Conservation (phyloP, 1,140 invertebrate species). For the Magallana ariakensis region DNA sequence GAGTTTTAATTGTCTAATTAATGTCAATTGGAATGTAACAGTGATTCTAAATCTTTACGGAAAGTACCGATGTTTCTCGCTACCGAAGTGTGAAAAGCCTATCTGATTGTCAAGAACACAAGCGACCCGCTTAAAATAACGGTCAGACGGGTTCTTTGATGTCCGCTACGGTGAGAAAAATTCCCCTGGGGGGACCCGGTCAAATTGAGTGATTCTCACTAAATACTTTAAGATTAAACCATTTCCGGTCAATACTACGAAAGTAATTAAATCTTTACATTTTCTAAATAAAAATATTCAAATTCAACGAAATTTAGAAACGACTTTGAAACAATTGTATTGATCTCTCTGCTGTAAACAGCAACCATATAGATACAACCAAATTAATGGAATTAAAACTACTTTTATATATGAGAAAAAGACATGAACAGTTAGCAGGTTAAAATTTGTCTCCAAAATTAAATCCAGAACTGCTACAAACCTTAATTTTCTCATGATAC, state of each 20-base stretch:
- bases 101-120: conserved; percentile 39
- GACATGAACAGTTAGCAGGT: too few species aligned
- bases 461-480: too few species aligned
- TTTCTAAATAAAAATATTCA: too few species aligned
- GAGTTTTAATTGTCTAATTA: conserved; percentile 39
- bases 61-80: conserved; percentile 1
- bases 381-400: too few species aligned
- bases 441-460: too few species aligned
- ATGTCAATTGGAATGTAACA: conserved; percentile 21
- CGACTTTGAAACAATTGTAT: neutral
- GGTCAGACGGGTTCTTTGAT: conserved; percentile 21
- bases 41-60: conserved; percentile 12
- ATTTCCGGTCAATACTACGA: neutral
- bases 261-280: neutral
- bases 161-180: conserved; percentile 5
- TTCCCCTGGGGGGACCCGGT: neutral
- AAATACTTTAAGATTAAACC: neutral
- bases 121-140: conserved; percentile 15
- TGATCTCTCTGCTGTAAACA: neutral
- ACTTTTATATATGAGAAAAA: too few species aligned
- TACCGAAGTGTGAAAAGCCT: conserved; percentile 38
- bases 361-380: too few species aligned
- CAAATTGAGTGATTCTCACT: conserved; percentile 31
- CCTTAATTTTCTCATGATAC: too few species aligned
- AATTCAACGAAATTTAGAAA: too few species aligned